Conservation (phyloP, 2,888 invertebrate genomes). For the Glaucopsyche alexis region DNA sequence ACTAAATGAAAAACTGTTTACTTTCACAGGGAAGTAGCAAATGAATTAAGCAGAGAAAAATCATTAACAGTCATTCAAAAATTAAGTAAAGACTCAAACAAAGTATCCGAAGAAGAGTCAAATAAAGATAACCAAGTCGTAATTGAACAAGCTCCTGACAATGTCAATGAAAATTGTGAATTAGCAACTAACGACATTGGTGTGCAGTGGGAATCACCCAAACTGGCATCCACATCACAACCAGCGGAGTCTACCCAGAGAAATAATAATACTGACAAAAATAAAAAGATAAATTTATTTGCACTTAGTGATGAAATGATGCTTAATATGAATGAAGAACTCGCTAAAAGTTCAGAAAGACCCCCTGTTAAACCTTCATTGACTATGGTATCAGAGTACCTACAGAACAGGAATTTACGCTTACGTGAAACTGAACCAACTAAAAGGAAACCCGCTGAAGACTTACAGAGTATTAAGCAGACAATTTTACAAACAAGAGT, state of each 20-base stretch:
- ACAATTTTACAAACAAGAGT: conserved; percentile 61
- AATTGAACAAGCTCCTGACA: conserved; percentile 40
- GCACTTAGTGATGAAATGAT: conserved; percentile 74
- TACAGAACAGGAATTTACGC: conserved; percentile 63
- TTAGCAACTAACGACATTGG: conserved; percentile 57
- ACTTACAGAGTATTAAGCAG: conserved; percentile 61
- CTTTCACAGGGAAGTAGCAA: conserved; percentile 61
- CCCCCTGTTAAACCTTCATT: conserved; percentile 53
- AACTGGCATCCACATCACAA: conserved; percentile 56
- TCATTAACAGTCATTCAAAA: conserved; percentile 49
- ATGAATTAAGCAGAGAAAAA: conserved; percentile 69
- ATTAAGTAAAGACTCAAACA: conserved; percentile 43
- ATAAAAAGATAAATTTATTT: conserved; percentile 61
- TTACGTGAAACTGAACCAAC: conserved; percentile 53
- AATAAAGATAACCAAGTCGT: conserved; percentile 35
- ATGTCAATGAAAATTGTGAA: conserved; percentile 40
- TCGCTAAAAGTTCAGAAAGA: conserved; percentile 44
- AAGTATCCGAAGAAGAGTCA: conserved; percentile 42
- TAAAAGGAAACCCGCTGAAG: conserved; percentile 51
- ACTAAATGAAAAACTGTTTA: neutral
- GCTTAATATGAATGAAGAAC: conserved; percentile 58
- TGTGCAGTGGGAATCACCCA: conserved; percentile 64
- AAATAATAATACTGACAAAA: conserved; percentile 52
- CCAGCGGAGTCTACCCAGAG: conserved; percentile 53
- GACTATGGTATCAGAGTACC: conserved; percentile 65